Evolutionary conservation across 2,113 vertebrate genomes (phyloP).

Genomic region (Halichoeres trimaculatus): DNA sequence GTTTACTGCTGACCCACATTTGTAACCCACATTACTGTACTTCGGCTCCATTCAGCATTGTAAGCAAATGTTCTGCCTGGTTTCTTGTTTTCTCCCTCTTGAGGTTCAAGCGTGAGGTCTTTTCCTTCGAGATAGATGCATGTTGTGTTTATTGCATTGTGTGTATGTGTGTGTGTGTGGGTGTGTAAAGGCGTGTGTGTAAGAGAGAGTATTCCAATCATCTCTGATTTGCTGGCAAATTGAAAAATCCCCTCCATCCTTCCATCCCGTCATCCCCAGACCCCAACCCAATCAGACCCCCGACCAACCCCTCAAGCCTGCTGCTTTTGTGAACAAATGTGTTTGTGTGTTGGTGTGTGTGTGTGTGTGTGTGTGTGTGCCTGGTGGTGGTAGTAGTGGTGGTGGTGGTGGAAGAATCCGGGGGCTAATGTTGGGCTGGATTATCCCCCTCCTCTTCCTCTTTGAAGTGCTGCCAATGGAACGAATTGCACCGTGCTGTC

Average conservation of each 20-base stretch:
- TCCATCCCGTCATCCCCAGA: constrained; percentile 56
- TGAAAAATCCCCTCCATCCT: constrained; percentile 68
- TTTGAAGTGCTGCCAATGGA: constrained; percentile 81
- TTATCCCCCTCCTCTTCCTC: constrained; percentile 66
- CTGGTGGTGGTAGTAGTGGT: background rate
- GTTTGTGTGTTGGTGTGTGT: constrained; percentile 33
- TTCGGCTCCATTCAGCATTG: constrained; percentile 2
- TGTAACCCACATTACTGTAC: constrained; percentile 16
- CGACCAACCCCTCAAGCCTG: constrained; percentile 48
- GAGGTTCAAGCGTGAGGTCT: constrained; percentile 13
- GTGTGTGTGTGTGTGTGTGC: constrained; percentile 27
- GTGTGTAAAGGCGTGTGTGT: constrained; percentile 16
- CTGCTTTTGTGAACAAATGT: constrained; percentile 53
- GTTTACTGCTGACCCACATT: constrained; percentile 18
- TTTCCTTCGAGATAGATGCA: constrained; percentile 13
- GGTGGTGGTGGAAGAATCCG: constrained; percentile 60
- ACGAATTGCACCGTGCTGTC: constrained; percentile 73
- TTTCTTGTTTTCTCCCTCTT: background rate
- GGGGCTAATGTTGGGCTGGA: constrained; percentile 73
- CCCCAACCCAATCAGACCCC: constrained; percentile 69
- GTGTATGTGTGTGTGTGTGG: constrained; percentile 26
- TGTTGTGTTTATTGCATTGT: constrained; percentile 23
- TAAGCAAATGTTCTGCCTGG: constrained; percentile 4
- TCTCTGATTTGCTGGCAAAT: constrained; percentile 74
- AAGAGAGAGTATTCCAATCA: constrained; percentile 61